Evolutionary conservation across 2,797 vertebrate species (phyloP).

Genomic region (Pteronotus mesoamericanus): DNA sequence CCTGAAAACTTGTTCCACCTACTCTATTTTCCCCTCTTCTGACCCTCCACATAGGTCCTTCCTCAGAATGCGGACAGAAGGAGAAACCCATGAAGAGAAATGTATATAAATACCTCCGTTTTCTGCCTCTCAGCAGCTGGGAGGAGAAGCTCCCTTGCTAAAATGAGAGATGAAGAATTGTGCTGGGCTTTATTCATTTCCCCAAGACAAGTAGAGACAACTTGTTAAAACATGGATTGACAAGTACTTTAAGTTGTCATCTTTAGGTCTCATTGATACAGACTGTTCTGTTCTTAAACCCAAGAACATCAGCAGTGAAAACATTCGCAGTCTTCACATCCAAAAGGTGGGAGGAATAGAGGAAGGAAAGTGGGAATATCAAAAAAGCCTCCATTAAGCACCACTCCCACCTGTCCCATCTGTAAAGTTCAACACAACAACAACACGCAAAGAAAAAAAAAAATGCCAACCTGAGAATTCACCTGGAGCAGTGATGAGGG

Average conservation of each 20-base stretch:
- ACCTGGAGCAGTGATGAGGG: constrained; percentile 90
- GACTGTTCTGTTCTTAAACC: not conserved
- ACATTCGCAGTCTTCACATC: not conserved
- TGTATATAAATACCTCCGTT: not conserved
- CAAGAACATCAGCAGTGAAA: not conserved
- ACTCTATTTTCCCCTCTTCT: not conserved
- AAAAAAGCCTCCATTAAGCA: not conserved
- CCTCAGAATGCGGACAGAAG: not conserved
- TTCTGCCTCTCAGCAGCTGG: not conserved
- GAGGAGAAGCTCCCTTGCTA: not conserved
- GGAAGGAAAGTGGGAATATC: not conserved
- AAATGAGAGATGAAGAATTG: not conserved
- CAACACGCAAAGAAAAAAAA: not conserved
- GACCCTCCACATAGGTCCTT: not conserved
- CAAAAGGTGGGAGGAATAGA: not conserved
- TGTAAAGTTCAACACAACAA: not conserved
- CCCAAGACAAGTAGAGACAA: not conserved
- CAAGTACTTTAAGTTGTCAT: not conserved
- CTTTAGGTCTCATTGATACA: not conserved
- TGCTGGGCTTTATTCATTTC: not conserved
- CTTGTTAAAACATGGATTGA: fast-evolving
- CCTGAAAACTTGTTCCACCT: not conserved
- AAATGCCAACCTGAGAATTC: constrained; percentile 93
- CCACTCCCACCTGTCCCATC: not conserved
- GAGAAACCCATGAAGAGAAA: not conserved